Evolutionary conservation across 2,888 invertebrate genomes (phyloP), one percentile per base, ranked within the genome.

Genomic region (Augochlorella aurata): DNA sequence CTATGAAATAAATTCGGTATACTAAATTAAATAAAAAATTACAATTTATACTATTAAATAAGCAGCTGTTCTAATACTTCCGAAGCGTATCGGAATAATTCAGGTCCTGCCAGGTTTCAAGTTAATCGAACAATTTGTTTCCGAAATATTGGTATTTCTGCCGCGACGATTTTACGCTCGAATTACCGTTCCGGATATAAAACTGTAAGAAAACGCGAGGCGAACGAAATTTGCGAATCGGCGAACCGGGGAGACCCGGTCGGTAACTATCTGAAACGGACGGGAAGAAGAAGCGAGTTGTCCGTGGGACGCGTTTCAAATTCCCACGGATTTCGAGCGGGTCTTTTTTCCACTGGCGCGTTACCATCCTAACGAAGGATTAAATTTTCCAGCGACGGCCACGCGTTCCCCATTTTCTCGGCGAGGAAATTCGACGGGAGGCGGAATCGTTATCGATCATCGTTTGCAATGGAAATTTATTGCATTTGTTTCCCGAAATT

Each of bases 401-500:
- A 63, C 44, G 63, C 29, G 38, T 63, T n/a, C 18, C 45, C 71
- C 58, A 70, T 58, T 75, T 58, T 45, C 24, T 9, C 12, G 24
- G 4, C 4, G 24, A 18, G 29, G 58, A 58, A 58, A 58, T 58
- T 58, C 38, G 52, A 38, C 58, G 24, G 18, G 45, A 18, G n/a
- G 58, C 69, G 52, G 49, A 71, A 71, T 47, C 70, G 66, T 79
- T 79, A 69, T 73, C 52, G 80, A 73, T 65, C 65, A 49, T 69
- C 52, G 63, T 81, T 81, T 79, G 81, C 81, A 69, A 81, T 79
- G 52, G 72, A 65, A 50, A 79, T 80, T 68, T 50, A 16, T 49
- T 21, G 24, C 24, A 16, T 52, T 77, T 38, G 18, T n/a, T 38
- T 47, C 29, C 24, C 45, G 45, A 54, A 45, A 71, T 45, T 29